A percentile compares a stretch with the other conserved stretches of the same genome.
Conservation (phyloP, 2,113 vertebrate species). For the Redunca redunca region DNA sequence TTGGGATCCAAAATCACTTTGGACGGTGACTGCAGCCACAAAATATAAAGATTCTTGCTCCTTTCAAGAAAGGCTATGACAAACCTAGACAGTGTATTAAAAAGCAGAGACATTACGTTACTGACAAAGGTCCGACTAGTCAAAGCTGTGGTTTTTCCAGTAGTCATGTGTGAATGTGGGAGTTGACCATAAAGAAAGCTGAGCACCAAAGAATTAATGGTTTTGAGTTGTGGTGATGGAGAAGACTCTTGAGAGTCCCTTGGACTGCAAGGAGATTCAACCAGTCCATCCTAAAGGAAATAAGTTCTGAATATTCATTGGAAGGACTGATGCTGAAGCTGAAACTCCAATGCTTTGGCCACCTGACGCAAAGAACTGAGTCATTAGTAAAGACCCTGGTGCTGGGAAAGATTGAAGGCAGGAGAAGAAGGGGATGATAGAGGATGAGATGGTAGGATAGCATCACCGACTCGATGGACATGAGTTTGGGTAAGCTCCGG, state of each 20-base stretch:
- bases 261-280: background rate
- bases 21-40: background rate
- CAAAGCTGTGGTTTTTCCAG: background rate
- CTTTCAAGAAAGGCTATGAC: background rate
- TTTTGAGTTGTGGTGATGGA: background rate
- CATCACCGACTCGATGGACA: background rate
- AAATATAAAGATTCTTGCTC: background rate
- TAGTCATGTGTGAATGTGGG: background rate
- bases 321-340: background rate
- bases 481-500: background rate
- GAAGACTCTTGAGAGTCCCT: background rate
- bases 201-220: background rate
- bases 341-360: background rate
- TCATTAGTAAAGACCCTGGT: background rate
- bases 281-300: background rate
- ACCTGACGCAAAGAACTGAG: background rate
- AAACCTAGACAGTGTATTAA: background rate
- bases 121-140: background rate
- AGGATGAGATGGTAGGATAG: background rate
- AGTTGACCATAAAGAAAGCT: background rate
- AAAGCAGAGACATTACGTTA: background rate
- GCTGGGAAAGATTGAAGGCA: background rate
- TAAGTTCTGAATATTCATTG: background rate
- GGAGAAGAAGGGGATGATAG: background rate
- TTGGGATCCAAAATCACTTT: background rate